phyloP scores from a whole-genome alignment of 2,113 vertebrate genomes.

The Coptodon bakossiorum region DNA sequence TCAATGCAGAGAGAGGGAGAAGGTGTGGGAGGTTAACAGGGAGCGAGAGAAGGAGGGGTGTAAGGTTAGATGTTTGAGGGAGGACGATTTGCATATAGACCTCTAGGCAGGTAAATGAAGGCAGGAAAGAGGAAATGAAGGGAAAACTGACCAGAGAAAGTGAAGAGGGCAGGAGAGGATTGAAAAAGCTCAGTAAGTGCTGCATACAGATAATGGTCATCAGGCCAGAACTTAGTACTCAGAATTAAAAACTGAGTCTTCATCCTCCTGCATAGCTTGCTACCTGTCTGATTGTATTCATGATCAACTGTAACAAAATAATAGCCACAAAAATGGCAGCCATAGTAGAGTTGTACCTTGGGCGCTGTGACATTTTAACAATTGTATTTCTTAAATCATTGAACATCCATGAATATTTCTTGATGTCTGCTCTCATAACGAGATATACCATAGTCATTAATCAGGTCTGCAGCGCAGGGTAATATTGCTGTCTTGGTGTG shows the following conservation, averaged over 20 bases:
- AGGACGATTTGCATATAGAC: neutral
- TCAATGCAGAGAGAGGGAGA: slow-evolving; percentile 14
- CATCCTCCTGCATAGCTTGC: neutral
- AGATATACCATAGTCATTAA: neutral
- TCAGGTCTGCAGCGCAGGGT: neutral
- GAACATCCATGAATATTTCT: neutral
- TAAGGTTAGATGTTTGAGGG: neutral
- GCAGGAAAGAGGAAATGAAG: neutral
- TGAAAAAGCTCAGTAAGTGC: neutral
- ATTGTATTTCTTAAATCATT: fast-evolving
- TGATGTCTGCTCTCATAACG: neutral
- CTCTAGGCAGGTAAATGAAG: neutral
- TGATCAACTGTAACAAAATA: neutral
- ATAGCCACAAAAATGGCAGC: neutral
- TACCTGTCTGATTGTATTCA: neutral
- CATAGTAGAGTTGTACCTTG: fast-evolving
- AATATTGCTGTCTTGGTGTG: neutral
- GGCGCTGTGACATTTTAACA: neutral
- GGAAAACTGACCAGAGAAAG: neutral
- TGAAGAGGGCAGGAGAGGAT: neutral
- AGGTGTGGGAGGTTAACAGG: neutral
- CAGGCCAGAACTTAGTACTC: neutral
- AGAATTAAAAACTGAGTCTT: neutral
- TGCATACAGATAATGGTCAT: neutral
- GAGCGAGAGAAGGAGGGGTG: neutral